phyloP scores from a whole-genome alignment of 2,113 vertebrate species.

The Nipponia nippon region DNA sequence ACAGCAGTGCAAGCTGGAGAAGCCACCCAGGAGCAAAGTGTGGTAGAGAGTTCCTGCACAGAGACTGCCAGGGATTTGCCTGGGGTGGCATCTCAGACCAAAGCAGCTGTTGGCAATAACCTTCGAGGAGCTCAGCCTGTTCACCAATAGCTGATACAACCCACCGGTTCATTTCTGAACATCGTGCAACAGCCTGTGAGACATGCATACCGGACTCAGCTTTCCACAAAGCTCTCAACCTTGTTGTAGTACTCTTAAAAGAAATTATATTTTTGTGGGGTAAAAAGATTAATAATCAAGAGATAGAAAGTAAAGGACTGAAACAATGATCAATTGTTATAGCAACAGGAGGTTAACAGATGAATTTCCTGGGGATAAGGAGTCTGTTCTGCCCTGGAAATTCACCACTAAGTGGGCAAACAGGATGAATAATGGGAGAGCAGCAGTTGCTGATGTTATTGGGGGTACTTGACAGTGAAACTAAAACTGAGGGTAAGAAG shows the following conservation, averaged over 20 bases:
- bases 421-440: neutral
- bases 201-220: rapidly evolving
- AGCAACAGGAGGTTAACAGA: neutral
- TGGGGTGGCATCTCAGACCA: neutral
- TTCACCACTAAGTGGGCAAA: neutral
- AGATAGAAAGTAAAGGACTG: neutral
- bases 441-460: neutral
- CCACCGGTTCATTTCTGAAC: neutral
- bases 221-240: neutral
- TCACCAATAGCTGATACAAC: neutral
- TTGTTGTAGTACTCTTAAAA: neutral
- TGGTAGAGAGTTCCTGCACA: neutral
- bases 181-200: neutral
- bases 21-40: rapidly evolving
- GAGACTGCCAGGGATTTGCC: neutral
- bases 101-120: neutral
- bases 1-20: neutral
- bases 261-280: neutral
- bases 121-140: neutral
- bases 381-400: neutral
- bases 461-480: neutral
- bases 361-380: neutral
- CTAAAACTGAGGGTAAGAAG: neutral
- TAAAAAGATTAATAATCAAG: neutral
- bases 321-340: neutral